Percentiles rank a stretch among this genome's conserved stretches.
phyloP scores from a whole-genome alignment of 2,797 vertebrate species.

The Delichon dasypus region DNA sequence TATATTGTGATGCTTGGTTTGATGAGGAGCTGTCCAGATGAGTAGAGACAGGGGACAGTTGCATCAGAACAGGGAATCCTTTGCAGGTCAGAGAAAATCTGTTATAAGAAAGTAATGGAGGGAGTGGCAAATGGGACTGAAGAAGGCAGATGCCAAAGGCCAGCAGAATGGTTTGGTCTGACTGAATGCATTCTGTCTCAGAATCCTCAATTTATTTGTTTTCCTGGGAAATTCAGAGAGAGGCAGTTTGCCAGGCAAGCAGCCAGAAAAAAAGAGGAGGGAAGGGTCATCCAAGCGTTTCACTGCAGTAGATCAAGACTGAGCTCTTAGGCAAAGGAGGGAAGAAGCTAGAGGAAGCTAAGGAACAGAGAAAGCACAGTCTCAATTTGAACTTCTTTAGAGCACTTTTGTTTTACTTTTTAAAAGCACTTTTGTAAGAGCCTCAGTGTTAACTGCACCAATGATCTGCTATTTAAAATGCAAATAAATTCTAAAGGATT shows the following conservation, averaged over 20 bases:
- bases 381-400: not conserved
- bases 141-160: not conserved
- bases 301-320: not conserved
- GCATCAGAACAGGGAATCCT: not conserved
- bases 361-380: not conserved
- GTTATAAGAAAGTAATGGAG: not conserved
- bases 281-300: not conserved
- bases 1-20: not conserved
- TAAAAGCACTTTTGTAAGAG: not conserved
- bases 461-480: not conserved
- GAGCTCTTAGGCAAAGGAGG: not conserved
- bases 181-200: not conserved
- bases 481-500: not conserved
- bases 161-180: not conserved
- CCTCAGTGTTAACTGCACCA: not conserved
- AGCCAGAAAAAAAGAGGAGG: not conserved
- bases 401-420: not conserved
- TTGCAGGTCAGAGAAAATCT: not conserved
- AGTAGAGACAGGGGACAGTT: not conserved
- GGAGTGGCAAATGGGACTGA: not conserved
- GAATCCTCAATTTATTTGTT: not conserved
- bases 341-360: not conserved
- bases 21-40: not conserved
- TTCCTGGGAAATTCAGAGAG: not conserved
- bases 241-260: not conserved